Conservation (phyloP, 1,140 invertebrate species). For the Drosophila serrata region DNA sequence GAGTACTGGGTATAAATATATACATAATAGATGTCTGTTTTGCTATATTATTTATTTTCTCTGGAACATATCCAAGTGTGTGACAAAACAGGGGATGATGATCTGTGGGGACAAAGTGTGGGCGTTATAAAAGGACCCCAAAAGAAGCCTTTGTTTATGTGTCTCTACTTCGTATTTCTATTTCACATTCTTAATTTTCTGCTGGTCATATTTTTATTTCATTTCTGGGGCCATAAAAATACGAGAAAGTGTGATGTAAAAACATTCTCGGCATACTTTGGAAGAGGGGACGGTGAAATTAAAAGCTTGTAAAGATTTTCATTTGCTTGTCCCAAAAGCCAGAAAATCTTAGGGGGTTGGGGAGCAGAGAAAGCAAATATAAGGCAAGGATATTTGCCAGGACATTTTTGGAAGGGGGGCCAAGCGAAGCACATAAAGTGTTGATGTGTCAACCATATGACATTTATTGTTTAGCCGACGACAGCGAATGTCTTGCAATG, state of each 20-base stretch:
- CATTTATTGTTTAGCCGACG: slow-evolving; percentile 74
- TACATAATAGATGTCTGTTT: background rate
- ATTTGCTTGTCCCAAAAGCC: slow-evolving; percentile 42
- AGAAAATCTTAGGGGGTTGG: slow-evolving; percentile 6
- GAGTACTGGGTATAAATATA: slow-evolving; percentile 4
- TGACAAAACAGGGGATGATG: slow-evolving; percentile 36
- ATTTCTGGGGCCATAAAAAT: slow-evolving; percentile 56
- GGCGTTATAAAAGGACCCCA: background rate
- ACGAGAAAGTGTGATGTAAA: slow-evolving; percentile 25
- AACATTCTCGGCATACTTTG: slow-evolving; percentile 66
- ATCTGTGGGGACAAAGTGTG: slow-evolving; percentile 9
- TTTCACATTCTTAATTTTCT: slow-evolving; percentile 38
- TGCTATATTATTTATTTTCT: background rate
- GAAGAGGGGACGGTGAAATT: slow-evolving; percentile 54
- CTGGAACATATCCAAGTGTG: slow-evolving; percentile 30
- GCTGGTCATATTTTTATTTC: slow-evolving; percentile 47
- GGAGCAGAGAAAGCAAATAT: background rate
- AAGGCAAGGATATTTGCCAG: slow-evolving; percentile 21
- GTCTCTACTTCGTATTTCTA: background rate
- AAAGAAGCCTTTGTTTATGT: slow-evolving; percentile 7
- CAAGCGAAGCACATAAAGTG: slow-evolving; percentile 71
- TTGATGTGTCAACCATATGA: slow-evolving; percentile 81
- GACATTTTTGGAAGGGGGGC: slow-evolving; percentile 16
- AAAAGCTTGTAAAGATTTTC: slow-evolving; percentile 80
- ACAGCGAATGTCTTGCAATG: slow-evolving; percentile 19